These are phyloP conservation scores for Meloidogyne floridensis DNA, from an alignment of 1,140 invertebrate species.

Conservation along the genomic window DNA sequence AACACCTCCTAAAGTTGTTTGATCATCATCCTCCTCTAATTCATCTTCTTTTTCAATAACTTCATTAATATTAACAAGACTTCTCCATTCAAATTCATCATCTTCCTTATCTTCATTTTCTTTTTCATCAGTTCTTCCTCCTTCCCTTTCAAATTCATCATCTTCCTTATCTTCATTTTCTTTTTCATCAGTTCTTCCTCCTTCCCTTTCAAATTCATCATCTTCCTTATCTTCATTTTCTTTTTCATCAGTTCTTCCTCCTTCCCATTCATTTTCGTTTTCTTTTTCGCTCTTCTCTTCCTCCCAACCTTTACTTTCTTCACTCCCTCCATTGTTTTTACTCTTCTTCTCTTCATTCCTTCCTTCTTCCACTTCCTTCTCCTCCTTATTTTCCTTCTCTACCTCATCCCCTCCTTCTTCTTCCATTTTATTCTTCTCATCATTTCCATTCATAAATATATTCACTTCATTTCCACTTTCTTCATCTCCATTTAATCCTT, in stretches of 20 bases:
- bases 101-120: background rate
- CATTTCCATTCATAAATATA: too few species aligned
- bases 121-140: background rate
- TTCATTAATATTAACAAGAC: background rate
- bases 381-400: too few species aligned
- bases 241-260: background rate
- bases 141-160: background rate
- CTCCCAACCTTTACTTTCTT: background rate
- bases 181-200: background rate
- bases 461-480: background rate
- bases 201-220: too few species aligned
- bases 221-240: background rate
- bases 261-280: background rate
- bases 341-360: background rate
- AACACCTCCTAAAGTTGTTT: background rate
- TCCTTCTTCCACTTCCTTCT: too few species aligned
- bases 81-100: slow-evolving; percentile 8
- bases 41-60: background rate
- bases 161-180: background rate
- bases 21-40: background rate
- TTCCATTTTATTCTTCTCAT: too few species aligned
- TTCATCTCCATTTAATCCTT: background rate
- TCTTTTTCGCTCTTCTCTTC: background rate
- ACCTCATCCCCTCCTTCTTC: too few species aligned
- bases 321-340: background rate